phyloP scores from a whole-genome alignment of 2,797 vertebrate species.

The Platalea minor region DNA sequence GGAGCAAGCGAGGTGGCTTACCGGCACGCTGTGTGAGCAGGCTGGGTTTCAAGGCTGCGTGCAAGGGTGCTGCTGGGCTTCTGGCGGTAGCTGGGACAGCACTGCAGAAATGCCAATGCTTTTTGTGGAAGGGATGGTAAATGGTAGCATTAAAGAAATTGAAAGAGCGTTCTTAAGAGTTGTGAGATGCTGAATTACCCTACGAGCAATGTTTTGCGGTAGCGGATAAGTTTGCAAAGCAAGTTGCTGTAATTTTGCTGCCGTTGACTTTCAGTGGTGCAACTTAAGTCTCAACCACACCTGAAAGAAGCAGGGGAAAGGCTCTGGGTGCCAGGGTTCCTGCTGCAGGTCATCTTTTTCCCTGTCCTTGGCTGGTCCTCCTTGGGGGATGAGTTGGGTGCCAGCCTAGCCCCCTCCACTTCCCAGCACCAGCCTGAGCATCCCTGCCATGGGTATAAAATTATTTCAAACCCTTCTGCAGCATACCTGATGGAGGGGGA shows the following conservation, averaged over 20 bases:
- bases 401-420: neutral
- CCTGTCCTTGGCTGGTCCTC: neutral
- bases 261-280: neutral
- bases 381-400: neutral
- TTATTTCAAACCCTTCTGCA: neutral
- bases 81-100: neutral
- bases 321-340: neutral
- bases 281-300: neutral
- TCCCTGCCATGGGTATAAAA: neutral
- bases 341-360: neutral
- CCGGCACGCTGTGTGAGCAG: fast-evolving
- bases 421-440: neutral
- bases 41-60: neutral
- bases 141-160: neutral
- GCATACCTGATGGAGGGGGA: neutral
- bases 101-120: fast-evolving
- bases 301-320: neutral
- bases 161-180: neutral
- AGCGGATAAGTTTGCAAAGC: neutral
- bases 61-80: neutral
- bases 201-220: neutral
- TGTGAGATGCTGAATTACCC: neutral
- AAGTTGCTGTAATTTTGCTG: neutral
- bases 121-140: neutral
- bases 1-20: neutral